Percentiles rank a stretch among this genome's conserved stretches.
Conservation (phyloP, 2,888 invertebrate species). For the Anarsia innoxiella region DNA sequence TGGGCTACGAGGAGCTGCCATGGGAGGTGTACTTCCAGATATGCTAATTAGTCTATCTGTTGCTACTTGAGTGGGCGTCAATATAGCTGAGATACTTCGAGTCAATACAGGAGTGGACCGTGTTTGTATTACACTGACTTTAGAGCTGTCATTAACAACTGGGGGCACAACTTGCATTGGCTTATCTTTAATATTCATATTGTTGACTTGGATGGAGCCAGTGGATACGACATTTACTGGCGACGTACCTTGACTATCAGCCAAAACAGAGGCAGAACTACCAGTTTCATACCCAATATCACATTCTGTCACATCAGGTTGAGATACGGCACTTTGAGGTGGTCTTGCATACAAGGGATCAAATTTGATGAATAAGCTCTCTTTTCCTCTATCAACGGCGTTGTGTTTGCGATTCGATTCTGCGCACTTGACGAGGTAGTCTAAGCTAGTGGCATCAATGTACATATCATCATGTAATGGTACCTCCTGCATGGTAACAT, state of each 20-base stretch:
- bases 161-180: conserved; percentile 64
- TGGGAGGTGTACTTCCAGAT: conserved; percentile 54
- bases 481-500: conserved; percentile 60
- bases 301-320: conserved; percentile 39
- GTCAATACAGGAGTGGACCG: conserved; percentile 48
- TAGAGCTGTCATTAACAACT: conserved; percentile 45
- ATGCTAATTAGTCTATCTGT: conserved; percentile 61
- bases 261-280: conserved; percentile 47
- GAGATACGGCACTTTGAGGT: conserved; percentile 32
- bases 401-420: conserved; percentile 49
- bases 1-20: conserved; percentile 52
- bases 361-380: conserved; percentile 81
- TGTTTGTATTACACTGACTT: conserved; percentile 24
- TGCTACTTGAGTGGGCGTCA: conserved; percentile 53
- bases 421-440: conserved; percentile 68
- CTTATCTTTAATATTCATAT: conserved; percentile 37
- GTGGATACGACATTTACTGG: conserved; percentile 45
- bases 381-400: conserved; percentile 61
- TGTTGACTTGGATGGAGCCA: conserved; percentile 33
- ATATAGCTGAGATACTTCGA: conserved; percentile 60
- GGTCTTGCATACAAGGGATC: conserved; percentile 69
- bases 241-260: conserved; percentile 36
- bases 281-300: conserved; percentile 66
- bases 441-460: conserved; percentile 73
- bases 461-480: conserved; percentile 58